Evolutionary conservation across 2,797 vertebrate genomes (phyloP).

Genomic region (Benthosema pterotum): DNA sequence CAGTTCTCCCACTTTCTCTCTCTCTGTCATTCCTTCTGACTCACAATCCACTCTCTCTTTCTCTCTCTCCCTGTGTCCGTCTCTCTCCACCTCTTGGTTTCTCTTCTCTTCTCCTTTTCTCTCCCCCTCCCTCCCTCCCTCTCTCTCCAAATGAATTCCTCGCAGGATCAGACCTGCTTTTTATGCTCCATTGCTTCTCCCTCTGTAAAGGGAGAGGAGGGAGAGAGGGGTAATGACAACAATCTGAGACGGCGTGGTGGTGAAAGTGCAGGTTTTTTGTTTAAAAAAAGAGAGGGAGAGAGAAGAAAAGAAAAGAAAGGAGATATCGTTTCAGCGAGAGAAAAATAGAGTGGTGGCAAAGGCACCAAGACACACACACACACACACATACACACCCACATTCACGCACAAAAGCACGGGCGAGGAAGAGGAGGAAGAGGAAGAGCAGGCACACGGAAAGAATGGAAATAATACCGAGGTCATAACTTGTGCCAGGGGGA

Average conservation of each 20-base stretch:
- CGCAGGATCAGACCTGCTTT: conserved; percentile 86
- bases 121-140: background rate
- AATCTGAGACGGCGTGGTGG: conserved; percentile 29
- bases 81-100: no score
- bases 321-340: conserved; percentile 1
- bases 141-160: conserved; percentile 74
- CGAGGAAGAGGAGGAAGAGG: conserved; percentile 17
- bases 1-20: conserved; percentile 33
- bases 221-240: conserved; percentile 36
- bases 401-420: background rate
- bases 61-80: background rate
- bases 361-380: conserved; percentile 31
- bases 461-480: conserved; percentile 60
- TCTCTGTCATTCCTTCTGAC: conserved; percentile 8
- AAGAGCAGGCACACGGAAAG: conserved; percentile 15
- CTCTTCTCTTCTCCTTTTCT: background rate
- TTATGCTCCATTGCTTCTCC: conserved; percentile 73
- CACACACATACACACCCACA: conserved; percentile 25
- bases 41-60: conserved; percentile 14
- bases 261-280: conserved; percentile 32
- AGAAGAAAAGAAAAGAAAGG: background rate
- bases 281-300: conserved; percentile 1
- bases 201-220: conserved; percentile 52
- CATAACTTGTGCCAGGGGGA: conserved; percentile 71
- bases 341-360: conserved; percentile 21